A percentile compares a stretch with the other conserved stretches of the same genome.
Evolutionary conservation across 2,888 invertebrate genomes (phyloP).

Genomic region (Drosophila limbata): DNA sequence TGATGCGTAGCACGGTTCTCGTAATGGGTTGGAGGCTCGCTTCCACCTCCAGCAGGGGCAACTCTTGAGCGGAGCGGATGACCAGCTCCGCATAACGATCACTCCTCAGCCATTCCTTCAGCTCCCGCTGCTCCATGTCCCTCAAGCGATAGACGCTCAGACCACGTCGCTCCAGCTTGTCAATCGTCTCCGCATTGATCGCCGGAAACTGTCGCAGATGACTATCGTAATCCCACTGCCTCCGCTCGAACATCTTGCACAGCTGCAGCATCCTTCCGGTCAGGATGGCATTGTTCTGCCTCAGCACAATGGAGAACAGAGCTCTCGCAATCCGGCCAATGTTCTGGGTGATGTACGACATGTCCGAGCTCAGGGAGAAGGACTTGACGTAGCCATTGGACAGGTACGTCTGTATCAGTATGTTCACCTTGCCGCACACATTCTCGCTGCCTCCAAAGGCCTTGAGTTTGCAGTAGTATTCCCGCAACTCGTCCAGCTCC

Average conservation of each 20-base stretch:
- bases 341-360: constrained; percentile 89
- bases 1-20: constrained; percentile 93
- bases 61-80: constrained; percentile 93
- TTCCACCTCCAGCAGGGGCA: constrained; percentile 94
- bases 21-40: constrained; percentile 97
- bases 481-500: constrained; percentile 93
- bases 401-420: constrained; percentile 95
- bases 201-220: constrained; percentile 94
- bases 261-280: constrained; percentile 93
- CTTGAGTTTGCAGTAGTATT: constrained; percentile 91
- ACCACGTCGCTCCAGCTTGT: constrained; percentile 92
- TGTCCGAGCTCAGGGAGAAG: constrained; percentile 84
- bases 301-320: constrained; percentile 96
- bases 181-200: constrained; percentile 91
- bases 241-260: constrained; percentile 96
- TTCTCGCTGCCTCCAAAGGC: constrained; percentile 95
- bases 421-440: constrained; percentile 95
- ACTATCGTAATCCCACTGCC: constrained; percentile 94
- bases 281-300: constrained; percentile 95
- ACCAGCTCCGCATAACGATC: constrained; percentile 90
- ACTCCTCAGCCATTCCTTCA: constrained; percentile 92
- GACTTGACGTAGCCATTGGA: constrained; percentile 91
- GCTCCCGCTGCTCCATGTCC: constrained; percentile 95
- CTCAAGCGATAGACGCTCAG: constrained; percentile 91
- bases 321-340: constrained; percentile 95